phyloP scores from a whole-genome alignment of 2,113 vertebrate genomes.

The Crotophaga sulcirostris region DNA sequence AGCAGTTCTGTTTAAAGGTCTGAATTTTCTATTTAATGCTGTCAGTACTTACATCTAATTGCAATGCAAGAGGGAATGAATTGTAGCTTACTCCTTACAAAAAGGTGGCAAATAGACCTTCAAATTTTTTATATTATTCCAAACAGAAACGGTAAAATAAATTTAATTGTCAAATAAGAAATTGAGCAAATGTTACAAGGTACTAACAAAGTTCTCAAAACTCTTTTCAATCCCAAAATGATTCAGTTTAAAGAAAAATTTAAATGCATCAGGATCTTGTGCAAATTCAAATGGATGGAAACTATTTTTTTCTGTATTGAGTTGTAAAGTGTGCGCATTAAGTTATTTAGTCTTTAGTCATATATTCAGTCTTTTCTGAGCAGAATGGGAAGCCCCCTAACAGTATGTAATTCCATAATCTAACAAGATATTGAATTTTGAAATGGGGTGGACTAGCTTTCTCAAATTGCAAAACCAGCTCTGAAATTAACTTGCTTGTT shows the following conservation, averaged over 20 bases:
- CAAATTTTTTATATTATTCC: neutral
- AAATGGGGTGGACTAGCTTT: neutral
- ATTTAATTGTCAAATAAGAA: too few relatives aligned
- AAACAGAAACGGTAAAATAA: neutral
- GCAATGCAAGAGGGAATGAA: neutral
- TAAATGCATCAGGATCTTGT: neutral
- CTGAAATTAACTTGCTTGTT: neutral
- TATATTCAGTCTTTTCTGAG: neutral
- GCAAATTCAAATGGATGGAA: neutral
- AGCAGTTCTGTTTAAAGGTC: neutral
- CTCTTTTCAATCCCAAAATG: neutral
- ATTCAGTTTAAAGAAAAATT: neutral
- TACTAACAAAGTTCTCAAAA: neutral
- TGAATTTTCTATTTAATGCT: neutral
- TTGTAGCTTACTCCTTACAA: neutral
- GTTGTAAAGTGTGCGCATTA: neutral
- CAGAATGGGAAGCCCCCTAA: neutral
- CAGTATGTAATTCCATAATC: rapidly evolving
- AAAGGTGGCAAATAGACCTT: neutral
- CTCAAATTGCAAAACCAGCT: neutral
- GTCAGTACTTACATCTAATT: neutral
- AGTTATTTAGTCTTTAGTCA: neutral
- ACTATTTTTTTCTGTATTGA: neutral
- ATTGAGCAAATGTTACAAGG: neutral
- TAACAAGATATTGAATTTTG: neutral